phyloP scores from a whole-genome alignment of 1,140 invertebrate species.

The Panagrolaimus sp. region DNA sequence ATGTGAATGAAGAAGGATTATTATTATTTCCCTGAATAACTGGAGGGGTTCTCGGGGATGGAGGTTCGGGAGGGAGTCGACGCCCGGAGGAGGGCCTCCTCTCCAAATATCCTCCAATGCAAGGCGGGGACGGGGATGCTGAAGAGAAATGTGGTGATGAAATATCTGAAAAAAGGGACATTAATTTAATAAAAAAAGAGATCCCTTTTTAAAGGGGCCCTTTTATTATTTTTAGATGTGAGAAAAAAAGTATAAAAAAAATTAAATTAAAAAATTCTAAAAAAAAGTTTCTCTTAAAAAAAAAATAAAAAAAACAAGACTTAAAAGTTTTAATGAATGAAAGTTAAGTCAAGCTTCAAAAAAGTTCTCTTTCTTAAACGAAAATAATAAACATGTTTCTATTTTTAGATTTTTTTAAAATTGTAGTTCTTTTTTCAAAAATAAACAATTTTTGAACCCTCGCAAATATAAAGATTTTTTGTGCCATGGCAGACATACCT shows the following conservation, averaged over 20 bases:
- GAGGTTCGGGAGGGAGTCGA: background rate
- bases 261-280: background rate
- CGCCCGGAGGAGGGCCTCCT: background rate
- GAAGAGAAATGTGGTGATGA: conserved; percentile 7
- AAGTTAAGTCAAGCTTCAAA: background rate
- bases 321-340: background rate
- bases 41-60: background rate
- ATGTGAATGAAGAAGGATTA: background rate
- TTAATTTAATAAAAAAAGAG: background rate
- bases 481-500: background rate
- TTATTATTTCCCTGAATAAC: background rate
- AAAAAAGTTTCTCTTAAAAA: background rate
- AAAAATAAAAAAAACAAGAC: background rate
- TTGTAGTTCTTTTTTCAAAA: background rate
- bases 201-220: background rate
- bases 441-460: background rate
- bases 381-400: background rate
- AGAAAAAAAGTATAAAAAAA: conserved; percentile 5
- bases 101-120: background rate
- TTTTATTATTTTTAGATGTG: background rate
- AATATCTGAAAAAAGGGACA: background rate
- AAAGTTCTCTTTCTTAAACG: background rate
- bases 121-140: background rate
- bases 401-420: background rate
- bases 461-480: background rate